Evolutionary conservation across 92 coral and sea anemone species (phyloP).

Genomic region (Micromussa lordhowensis): DNA sequence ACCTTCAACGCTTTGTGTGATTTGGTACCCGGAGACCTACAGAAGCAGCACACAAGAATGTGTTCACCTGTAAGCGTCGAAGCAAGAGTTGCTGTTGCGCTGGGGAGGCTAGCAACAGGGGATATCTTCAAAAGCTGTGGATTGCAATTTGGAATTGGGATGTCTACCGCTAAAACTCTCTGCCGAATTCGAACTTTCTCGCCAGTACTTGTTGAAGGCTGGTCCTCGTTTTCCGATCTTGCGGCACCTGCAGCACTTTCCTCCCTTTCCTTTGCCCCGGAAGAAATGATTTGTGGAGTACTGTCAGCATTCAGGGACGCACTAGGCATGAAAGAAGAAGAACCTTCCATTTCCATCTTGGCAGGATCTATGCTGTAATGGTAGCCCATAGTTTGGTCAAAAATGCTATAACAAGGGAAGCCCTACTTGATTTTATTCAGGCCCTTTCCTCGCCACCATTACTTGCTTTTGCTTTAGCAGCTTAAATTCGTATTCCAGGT

Average conservation of each 20-base stretch:
- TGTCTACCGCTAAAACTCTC: too few relatives aligned
- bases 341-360: constrained; percentile 55
- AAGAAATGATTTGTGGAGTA: constrained; percentile 26
- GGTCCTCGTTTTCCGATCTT: constrained; percentile 19
- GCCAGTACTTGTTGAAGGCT: constrained; percentile 19
- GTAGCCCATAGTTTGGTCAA: constrained; percentile 61
- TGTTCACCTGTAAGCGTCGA: too few relatives aligned
- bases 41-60: too few relatives aligned
- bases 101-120: too few relatives aligned
- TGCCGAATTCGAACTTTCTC: constrained; percentile 39
- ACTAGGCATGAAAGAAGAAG: constrained; percentile 34
- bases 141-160: too few relatives aligned
- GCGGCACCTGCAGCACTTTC: constrained; percentile 24
- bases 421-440: constrained; percentile 18
- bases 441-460: constrained; percentile 43
- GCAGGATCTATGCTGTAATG: constrained; percentile 56
- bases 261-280: constrained; percentile 36
- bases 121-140: too few relatives aligned
- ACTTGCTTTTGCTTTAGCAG: constrained; percentile 28
- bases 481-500: constrained; percentile 59
- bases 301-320: constrained; percentile 9
- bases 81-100: too few relatives aligned
- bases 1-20: too few relatives aligned
- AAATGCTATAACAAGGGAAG: constrained; percentile 50
- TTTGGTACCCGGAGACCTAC: too few relatives aligned